Evolutionary conservation across 2,113 vertebrate genomes (phyloP).

Genomic region (Cranoglanis bouderius): DNA sequence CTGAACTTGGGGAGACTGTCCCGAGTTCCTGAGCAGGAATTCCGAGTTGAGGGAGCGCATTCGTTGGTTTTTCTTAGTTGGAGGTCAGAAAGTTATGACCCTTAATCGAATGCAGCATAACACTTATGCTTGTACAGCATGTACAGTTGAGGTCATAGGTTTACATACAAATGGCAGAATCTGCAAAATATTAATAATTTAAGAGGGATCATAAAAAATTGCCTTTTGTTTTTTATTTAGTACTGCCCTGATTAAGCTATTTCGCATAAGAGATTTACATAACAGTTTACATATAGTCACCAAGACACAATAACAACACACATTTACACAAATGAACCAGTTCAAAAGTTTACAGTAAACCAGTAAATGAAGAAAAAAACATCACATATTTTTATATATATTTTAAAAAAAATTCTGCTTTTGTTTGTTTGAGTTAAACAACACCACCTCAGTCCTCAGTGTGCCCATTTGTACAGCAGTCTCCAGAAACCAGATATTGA

Average conservation of each 20-base stretch:
- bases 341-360: too few species aligned
- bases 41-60: not conserved
- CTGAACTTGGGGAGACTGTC: not conserved
- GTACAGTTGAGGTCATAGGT: not conserved
- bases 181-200: too few species aligned
- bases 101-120: not conserved
- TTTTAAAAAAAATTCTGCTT: too few species aligned
- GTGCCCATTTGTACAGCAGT: slow-evolving; percentile 15
- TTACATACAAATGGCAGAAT: too few species aligned
- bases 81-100: not conserved
- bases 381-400: not conserved
- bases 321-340: too few species aligned
- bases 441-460: not conserved
- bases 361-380: not conserved
- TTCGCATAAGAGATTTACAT: too few species aligned
- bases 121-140: not conserved
- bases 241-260: too few species aligned
- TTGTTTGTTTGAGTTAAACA: not conserved
- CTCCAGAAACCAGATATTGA: slow-evolving; percentile 39
- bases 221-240: too few species aligned
- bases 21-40: not conserved
- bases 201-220: too few species aligned
- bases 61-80: not conserved
- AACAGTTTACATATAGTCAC: too few species aligned
- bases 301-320: too few species aligned